phyloP scores from a whole-genome alignment of 92 coral and sea anemone genomes.

The Diadumene lineata region DNA sequence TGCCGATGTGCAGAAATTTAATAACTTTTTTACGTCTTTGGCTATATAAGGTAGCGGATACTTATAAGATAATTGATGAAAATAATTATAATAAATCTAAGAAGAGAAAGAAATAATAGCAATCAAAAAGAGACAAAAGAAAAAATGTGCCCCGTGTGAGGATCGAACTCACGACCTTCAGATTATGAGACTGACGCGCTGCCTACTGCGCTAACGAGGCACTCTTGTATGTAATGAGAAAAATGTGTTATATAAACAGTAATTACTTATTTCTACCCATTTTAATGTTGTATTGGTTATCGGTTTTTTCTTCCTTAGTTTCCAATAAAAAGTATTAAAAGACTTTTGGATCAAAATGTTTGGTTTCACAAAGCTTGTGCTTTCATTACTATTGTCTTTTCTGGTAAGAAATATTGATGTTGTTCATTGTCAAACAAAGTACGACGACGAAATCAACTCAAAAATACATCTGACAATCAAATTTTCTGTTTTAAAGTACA shows the following conservation, averaged over 20 bases:
- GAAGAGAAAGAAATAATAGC: background rate
- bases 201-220: conserved; percentile 87
- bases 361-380: conserved; percentile 83
- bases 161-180: conserved; percentile 99
- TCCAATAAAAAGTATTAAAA: conserved; percentile 25
- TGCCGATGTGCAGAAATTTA: conserved; percentile 76
- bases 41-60: conserved; percentile 32
- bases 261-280: no score
- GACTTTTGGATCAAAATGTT: conserved; percentile 51
- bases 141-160: conserved; percentile 94
- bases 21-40: conserved; percentile 48
- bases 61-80: background rate
- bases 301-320: conserved; percentile 30
- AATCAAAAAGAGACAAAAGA: background rate
- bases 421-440: background rate
- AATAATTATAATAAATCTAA: background rate
- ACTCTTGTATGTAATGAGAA: no score
- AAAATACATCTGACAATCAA: no score
- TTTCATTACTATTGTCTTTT: conserved; percentile 37
- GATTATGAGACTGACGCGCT: conserved; percentile 82
- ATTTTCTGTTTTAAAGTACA: no score
- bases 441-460: background rate
- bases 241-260: no score
- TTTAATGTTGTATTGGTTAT: no score
- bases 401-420: conserved; percentile 46